Base-by-base conservation (phyloP, 2,888 invertebrate species). In the Elaeidobius kamerunicus region DNA sequence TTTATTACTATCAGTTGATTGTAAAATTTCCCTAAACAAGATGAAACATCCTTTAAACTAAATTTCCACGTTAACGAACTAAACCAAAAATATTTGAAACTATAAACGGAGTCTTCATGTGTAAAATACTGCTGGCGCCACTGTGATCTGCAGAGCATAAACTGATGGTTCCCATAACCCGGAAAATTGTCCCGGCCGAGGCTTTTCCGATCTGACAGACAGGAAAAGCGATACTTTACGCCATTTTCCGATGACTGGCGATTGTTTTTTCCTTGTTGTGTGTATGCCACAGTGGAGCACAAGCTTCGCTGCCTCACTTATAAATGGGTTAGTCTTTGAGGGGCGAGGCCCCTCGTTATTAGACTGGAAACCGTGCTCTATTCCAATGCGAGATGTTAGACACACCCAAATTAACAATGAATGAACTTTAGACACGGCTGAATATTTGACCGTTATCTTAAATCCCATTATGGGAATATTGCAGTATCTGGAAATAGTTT, bases 211-310 rank as follows among this genome's bases (percentile, higher is more conserved):
- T 52, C 56, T 56, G 56, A 34, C 56, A 52, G 48, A 56, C 48
- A 48, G 56, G 55, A 55, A 55, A 55, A 52, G 55, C 55, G 51
- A 55, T 55, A 51, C 44, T 55, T 55, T 55, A 41, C 55, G 41
- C 47, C 51, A 52, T 52, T 47, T 51, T 52, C 52, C 43, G 36
- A 32, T 52, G 47, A 52, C 39, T 44, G 47, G 52, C 39, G 36
- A 36, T 42, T 46, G 45, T 39, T 48, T 48, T 55, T 52, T 55
- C 9, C 47, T 42, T 43, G 52, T 40, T 44, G 51, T 55, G 38
- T 34, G 41, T 50, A 40, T 51, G 43, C 47, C 47, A 47, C 51
- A 47, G 36, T 38, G 34, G 52, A 48, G 40, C 47, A n/a, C n/a
- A n/a, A n/a, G 46, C 52, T 56, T 56, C 56, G 47, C 23, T 56